Evolutionary conservation across 2,888 invertebrate species (phyloP), one percentile per base, ranked within the genome.

Genomic region (Campopleginae sp.): DNA sequence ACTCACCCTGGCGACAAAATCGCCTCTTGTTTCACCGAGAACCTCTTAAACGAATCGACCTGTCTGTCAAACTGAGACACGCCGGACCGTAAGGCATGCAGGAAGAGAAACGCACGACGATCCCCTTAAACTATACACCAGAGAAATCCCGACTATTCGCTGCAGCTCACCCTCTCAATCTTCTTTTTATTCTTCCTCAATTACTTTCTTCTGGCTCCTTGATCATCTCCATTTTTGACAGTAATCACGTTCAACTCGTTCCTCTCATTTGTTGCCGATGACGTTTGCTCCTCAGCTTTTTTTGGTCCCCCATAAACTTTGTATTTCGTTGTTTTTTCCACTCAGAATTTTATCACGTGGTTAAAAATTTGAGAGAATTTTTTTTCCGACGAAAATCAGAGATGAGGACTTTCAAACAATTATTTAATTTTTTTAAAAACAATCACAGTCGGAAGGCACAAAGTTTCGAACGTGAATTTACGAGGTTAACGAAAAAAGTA

Each of bases 1-100:
- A 86, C 85, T 88, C 89, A 87, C 87, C 87, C 88, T 77, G 54
- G 87, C 87, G 86, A 88, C 88, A 88, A 88, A 86, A 89, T 87
- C 88, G 87, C 80, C 81, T 85, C 85, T 58, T 84, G 66, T 85
- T 86, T 85, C 84, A 71, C 68, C 68, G 66, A 71, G 82, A 72
- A 61, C 74, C 78, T 68, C 27, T 54, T 85, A 85, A 85, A 86
- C 85, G 85, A 88, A 88, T 86, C 88, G 88, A 87, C 86, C 88
- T 87, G 88, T 89, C 88, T 80, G 86, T 89, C 90, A 89, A 88
- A 87, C 80, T 76, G 86, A 74, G 51, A 48, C n/a, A 70, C 54
- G 38, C 51, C 71, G 78, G 68, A 75, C 77, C 86, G 83, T 66
- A 74, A 44, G 70, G 75, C 74, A 86, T 66, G 42, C 63, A 38